Evolutionary conservation across 2,888 invertebrate species (phyloP).

Genomic region (Agonum fuliginosum): DNA sequence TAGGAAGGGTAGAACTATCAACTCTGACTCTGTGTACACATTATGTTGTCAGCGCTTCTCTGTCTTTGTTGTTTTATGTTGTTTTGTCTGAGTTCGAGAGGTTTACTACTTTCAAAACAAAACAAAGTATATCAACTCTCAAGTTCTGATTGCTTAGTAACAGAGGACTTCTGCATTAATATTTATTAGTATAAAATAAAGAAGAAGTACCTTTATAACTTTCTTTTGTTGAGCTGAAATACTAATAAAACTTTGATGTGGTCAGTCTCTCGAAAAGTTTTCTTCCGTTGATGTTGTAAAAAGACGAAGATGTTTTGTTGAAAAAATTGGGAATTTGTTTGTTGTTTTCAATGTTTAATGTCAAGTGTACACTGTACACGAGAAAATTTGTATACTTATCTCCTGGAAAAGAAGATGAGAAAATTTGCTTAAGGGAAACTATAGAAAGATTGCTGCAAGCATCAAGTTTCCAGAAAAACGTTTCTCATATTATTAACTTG

Average conservation of each 20-base stretch:
- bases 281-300: constrained; percentile 22
- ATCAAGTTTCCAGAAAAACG: no score
- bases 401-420: no score
- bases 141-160: constrained; percentile 15
- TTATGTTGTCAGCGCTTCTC: constrained; percentile 34
- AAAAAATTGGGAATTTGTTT: constrained; percentile 22
- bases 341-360: constrained; percentile 38
- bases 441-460: no score
- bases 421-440: no score
- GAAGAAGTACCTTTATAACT: constrained; percentile 2
- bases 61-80: constrained; percentile 44
- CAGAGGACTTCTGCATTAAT: constrained; percentile 19
- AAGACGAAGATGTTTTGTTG: constrained; percentile 4
- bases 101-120: constrained; percentile 32
- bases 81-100: constrained; percentile 32
- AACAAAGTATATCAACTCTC: constrained; percentile 19
- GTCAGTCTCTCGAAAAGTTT: constrained; percentile 36
- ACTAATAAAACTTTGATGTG: constrained; percentile 37
- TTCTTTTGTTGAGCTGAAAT: background rate
- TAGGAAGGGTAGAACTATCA: background rate
- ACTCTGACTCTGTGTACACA: constrained; percentile 21
- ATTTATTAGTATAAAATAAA: constrained; percentile 13
- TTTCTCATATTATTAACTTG: no score
- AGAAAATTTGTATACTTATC: no score
- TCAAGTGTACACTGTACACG: no score